Conservation (phyloP, 2,113 vertebrate species). For the Saccopteryx bilineata region DNA sequence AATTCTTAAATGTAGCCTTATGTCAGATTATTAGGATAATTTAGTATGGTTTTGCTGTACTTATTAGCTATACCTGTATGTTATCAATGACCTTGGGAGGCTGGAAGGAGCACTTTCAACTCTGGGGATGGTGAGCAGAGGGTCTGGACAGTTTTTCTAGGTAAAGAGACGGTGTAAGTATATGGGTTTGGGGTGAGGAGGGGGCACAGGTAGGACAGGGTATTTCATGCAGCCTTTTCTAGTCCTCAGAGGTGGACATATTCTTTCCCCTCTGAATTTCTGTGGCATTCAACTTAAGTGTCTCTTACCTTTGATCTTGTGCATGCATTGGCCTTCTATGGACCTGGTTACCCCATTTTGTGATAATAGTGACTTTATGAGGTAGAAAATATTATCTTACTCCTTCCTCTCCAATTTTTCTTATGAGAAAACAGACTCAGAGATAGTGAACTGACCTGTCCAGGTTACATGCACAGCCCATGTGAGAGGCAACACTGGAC, state of each 20-base stretch:
- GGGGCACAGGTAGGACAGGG: neutral
- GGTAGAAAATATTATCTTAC: neutral
- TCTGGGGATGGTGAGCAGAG: neutral
- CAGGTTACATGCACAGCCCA: neutral
- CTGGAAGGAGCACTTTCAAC: neutral
- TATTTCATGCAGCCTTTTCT: neutral
- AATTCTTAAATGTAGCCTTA: neutral
- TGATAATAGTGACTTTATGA: neutral
- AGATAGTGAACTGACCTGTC: neutral
- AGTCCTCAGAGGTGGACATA: neutral
- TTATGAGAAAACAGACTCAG: neutral
- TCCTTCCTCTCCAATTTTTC: neutral
- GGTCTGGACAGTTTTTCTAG: neutral
- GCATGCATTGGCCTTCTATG: neutral
- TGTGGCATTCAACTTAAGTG: neutral
- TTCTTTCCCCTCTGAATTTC: neutral
- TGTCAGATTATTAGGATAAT: neutral
- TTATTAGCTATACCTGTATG: neutral
- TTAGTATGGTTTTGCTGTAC: neutral
- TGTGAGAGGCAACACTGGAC: neutral
- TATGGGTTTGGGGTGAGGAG: neutral
- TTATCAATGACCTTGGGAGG: neutral
- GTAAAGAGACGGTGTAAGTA: neutral
- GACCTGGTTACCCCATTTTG: neutral
- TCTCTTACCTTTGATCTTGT: neutral